phyloP scores from a whole-genome alignment of 1,140 invertebrate species.

The Caerostris extrusa region DNA sequence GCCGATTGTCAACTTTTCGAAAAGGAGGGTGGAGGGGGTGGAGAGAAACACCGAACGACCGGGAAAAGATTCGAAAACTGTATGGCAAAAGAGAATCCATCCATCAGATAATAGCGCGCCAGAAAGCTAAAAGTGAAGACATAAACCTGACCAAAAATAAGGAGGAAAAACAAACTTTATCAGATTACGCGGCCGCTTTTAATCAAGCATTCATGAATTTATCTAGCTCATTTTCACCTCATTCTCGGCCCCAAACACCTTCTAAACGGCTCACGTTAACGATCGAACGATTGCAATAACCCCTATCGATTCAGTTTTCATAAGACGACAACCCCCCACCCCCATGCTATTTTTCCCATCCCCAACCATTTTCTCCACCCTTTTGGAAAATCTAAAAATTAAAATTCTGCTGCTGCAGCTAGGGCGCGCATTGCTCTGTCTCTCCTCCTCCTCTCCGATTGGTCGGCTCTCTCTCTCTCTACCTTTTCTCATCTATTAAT shows the following conservation, averaged over 20 bases:
- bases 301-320: conserved; percentile 77
- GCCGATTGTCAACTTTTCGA: conserved; percentile 13
- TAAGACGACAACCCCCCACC: conserved; percentile 58
- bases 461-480: conserved; percentile 17
- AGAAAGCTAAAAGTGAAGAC: conserved; percentile 33
- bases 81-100: background rate
- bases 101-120: conserved; percentile 28
- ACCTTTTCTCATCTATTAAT: conserved; percentile 77
- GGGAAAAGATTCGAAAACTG: background rate
- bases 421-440: background rate
- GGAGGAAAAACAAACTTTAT: conserved; percentile 71
- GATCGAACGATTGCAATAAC: conserved; percentile 77
- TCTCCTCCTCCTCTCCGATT: conserved; percentile 5
- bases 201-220: conserved; percentile 77
- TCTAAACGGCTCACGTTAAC: conserved; percentile 67
- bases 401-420: conserved; percentile 57
- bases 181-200: conserved; percentile 75
- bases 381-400: conserved; percentile 74
- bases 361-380: conserved; percentile 3
- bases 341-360: background rate
- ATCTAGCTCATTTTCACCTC: conserved; percentile 76
- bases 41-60: background rate
- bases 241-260: conserved; percentile 47
- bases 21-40: background rate
- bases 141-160: conserved; percentile 50